Conservation (phyloP, 1,140 invertebrate species). For the Hestina assimilis region DNA sequence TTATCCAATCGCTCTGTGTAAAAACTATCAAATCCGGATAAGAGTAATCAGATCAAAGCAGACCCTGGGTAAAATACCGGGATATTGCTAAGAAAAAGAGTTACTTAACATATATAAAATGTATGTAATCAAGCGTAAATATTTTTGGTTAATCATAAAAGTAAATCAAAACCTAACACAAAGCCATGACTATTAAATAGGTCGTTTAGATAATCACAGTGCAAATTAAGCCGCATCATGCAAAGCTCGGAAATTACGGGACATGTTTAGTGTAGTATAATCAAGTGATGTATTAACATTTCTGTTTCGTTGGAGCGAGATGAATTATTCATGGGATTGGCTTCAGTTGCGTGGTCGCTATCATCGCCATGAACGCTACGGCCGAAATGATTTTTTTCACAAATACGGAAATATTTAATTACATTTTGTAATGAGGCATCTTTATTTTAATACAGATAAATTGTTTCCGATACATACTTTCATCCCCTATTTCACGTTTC, state of each 20-base stretch:
- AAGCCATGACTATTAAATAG: constrained; percentile 5
- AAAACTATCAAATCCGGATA: no score
- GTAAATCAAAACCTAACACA: not conserved
- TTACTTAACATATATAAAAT: not conserved
- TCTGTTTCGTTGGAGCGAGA: constrained; percentile 22
- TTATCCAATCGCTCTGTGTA: no score
- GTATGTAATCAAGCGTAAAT: not conserved
- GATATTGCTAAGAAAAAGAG: no score
- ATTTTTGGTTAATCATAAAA: no score
- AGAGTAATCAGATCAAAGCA: no score
- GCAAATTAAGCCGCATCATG: constrained; percentile 22
- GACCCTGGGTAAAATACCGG: no score
- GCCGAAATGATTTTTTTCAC: not conserved
- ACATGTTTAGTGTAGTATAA: constrained; percentile 31
- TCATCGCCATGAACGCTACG: not conserved
- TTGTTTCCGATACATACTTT: no score
- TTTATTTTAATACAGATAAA: no score
- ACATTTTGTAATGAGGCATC: no score
- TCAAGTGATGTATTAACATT: constrained; percentile 34
- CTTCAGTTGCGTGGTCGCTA: constrained; percentile 7
- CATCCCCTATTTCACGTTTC: no score
- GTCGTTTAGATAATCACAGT: constrained; percentile 14
- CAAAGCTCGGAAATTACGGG: constrained; percentile 16
- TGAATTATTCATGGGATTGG: constrained; percentile 32
- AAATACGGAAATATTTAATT: no score